Base-by-base conservation (phyloP, 1,140 invertebrate genomes). In the Caerostris darwini region DNA sequence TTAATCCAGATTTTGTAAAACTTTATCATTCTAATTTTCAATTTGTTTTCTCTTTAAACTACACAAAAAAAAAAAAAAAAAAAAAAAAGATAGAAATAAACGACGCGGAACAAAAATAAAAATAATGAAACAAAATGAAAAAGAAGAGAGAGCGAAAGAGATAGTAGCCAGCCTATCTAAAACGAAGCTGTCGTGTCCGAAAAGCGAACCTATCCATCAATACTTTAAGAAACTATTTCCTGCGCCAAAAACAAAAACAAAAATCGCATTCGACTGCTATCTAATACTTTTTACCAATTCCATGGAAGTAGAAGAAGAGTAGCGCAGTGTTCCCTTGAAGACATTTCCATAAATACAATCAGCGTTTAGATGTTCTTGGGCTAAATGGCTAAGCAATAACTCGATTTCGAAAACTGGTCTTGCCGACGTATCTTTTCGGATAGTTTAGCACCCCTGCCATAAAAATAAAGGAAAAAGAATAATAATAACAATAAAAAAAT, bases 311-410 rank as follows among this genome's bases (percentile, higher is more conserved):
- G 81, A 56, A 56, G 59, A 64, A 87, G 19, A 61, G 19, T 58
- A 7, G 53, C 85, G 8, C 34, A n/a, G n/a, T 67, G 8, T 69
- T 12, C n/a, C 50, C 5, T n/a, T 14, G 34, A 59, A 69, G 50
- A 77, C 34, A 90, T 90, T 90, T 90, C 89, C 89, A 90, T 90
- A 90, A 90, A 90, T 90, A 90, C 89, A 90, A 90, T 90, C 89
- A 90, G 89, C 7, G 54, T 59, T 34, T 50, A 10, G 89, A 67
- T 90, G 71, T 81, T 90, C 57, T 90, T 81, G 59, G 56, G 7
- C n/a, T 81, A 81, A 90, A 90, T 50, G 67, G 57, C 56, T 77
- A 90, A 90, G 89, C 89, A 90, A 90, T 90, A 67, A 77, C 89
- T 81, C 89, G 69, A 90, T 90, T 90, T 61, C 89, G n/a, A 58